A percentile compares a stretch with the other conserved stretches of the same genome.
Evolutionary conservation across 2,113 vertebrate species (phyloP).

Genomic region (Gallinago jamesoni): DNA sequence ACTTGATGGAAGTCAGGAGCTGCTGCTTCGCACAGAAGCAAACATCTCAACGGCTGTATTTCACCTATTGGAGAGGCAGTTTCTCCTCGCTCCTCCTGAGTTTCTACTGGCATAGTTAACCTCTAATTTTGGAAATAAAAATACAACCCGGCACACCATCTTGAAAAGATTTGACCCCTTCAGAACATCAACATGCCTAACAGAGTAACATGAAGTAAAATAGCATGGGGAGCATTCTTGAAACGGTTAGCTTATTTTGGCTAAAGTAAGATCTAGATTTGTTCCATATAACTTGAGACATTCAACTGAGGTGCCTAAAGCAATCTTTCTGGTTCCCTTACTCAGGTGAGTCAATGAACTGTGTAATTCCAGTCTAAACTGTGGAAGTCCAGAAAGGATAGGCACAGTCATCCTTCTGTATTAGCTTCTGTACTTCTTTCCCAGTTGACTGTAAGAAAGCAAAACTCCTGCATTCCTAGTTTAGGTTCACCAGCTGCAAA

Average conservation of each 20-base stretch:
- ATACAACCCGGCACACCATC: conserved; percentile 47
- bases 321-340: background rate
- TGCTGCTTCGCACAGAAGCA: background rate
- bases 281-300: background rate
- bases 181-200: background rate
- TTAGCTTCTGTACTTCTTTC: background rate
- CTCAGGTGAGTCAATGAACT: background rate
- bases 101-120: conserved; percentile 48
- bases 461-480: background rate
- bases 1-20: conserved; percentile 18
- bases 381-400: background rate
- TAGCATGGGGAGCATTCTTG: background rate
- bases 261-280: background rate
- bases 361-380: background rate
- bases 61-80: conserved; percentile 27
- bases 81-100: conserved; percentile 18
- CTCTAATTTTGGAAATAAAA: conserved; percentile 61
- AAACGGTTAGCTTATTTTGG: background rate
- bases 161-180: background rate
- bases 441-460: background rate
- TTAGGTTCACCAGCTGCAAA: background rate
- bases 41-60: background rate
- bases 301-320: background rate
- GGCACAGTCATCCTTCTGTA: background rate
- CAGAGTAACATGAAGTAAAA: background rate